These are phyloP conservation scores for Lophius americanus DNA, from an alignment of 2,797 vertebrate species.

Conservation along the genomic window DNA sequence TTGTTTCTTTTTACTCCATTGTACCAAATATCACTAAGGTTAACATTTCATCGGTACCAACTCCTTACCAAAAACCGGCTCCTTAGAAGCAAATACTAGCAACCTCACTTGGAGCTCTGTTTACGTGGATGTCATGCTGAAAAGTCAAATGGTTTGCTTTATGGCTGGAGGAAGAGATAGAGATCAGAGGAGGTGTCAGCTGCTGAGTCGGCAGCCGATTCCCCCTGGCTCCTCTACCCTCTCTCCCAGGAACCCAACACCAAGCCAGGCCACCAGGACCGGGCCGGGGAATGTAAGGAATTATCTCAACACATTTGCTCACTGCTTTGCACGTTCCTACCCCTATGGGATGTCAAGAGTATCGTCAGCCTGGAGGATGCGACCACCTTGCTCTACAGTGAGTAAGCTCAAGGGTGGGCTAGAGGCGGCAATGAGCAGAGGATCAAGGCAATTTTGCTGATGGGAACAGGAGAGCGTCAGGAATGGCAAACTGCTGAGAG, in stretches of 20 bases:
- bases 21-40: conserved; percentile 8
- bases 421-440: conserved; percentile 59
- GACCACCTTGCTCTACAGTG: conserved; percentile 63
- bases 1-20: not conserved
- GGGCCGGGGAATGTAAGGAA: conserved; percentile 77
- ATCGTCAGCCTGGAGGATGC: conserved; percentile 59
- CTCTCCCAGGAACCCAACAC: conserved; percentile 80
- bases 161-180: conserved; percentile 73
- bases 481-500: conserved; percentile 67
- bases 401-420: conserved; percentile 35
- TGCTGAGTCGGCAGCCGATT: conserved; percentile 76
- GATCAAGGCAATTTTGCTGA: conserved; percentile 74
- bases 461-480: conserved; percentile 64
- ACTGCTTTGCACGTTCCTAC: conserved; percentile 82
- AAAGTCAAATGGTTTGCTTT: conserved; percentile 73
- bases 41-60: conserved; percentile 12
- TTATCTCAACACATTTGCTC: conserved; percentile 79
- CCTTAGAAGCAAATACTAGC: conserved; percentile 34
- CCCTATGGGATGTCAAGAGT: conserved; percentile 72
- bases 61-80: conserved; percentile 20
- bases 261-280: conserved; percentile 66
- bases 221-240: conserved; percentile 75
- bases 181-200: conserved; percentile 81
- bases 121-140: conserved; percentile 63
- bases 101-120: conserved; percentile 49